Evolutionary conservation across 2,888 invertebrate species (phyloP).

Genomic region (Perdita meconis): DNA sequence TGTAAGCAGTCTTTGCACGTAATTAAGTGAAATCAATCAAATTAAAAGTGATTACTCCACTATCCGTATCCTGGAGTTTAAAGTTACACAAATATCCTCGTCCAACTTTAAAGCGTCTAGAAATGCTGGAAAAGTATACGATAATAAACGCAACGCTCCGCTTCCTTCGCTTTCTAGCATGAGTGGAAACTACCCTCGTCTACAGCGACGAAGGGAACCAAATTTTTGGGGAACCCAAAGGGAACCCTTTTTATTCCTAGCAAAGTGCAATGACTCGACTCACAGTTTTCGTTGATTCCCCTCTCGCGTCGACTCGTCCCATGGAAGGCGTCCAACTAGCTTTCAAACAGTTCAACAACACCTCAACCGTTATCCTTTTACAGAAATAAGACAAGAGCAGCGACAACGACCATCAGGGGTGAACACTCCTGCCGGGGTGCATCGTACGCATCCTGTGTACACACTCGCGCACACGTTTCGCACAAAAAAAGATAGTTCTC

Average conservation of each 20-base stretch:
- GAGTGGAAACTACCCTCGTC: conserved; percentile 5
- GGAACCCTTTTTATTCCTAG: conserved; percentile 7
- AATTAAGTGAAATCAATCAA: too few relatives aligned
- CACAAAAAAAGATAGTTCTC: background rate
- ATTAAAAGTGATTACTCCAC: too few relatives aligned
- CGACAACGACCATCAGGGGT: conserved; percentile 13
- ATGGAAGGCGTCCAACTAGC: conserved; percentile 8
- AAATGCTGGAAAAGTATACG: background rate
- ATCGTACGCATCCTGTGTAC: conserved; percentile 23
- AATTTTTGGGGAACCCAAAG: too few relatives aligned
- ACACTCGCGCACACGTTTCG: conserved; percentile 19
- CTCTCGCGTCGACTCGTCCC: conserved; percentile 38
- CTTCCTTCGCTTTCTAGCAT: background rate
- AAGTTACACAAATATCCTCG: background rate
- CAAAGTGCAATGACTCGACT: conserved; percentile 45
- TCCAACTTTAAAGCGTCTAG: background rate
- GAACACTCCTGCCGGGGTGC: conserved; percentile 16
- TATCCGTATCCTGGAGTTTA: too few relatives aligned
- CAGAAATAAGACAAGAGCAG: conserved; percentile 1
- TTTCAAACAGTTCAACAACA: conserved; percentile 1
- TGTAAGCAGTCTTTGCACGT: too few relatives aligned
- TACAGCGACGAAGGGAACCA: conserved; percentile 15
- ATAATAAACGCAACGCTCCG: background rate
- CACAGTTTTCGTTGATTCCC: conserved; percentile 27
- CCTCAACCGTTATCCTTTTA: conserved; percentile 11